Percentiles rank a stretch among this genome's conserved stretches.
Conservation (phyloP, 2,797 vertebrate genomes). For the Pseudocheirus occidentalis region DNA sequence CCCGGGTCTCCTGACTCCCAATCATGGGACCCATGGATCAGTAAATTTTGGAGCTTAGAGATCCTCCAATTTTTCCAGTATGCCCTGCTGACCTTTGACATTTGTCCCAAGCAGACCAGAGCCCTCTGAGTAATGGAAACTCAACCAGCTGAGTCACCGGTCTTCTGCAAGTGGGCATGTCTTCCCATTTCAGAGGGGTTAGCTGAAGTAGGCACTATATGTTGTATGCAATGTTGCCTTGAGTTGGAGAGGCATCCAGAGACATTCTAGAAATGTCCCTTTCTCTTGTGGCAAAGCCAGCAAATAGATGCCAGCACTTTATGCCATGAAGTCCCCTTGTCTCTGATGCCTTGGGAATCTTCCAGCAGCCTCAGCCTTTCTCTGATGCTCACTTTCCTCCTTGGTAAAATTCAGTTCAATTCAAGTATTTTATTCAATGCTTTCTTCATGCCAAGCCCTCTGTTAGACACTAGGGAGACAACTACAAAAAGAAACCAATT, state of each 20-base stretch:
- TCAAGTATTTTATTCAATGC: neutral
- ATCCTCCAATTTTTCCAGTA: neutral
- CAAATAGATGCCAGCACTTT: neutral
- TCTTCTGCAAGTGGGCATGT: slow-evolving; percentile 2
- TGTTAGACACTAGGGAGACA: neutral
- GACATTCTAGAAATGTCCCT: neutral
- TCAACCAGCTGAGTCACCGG: neutral
- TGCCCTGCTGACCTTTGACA: neutral
- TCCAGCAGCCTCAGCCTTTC: neutral
- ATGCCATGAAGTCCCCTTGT: neutral
- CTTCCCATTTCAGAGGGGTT: neutral
- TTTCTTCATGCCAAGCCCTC: neutral
- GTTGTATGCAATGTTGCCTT: neutral
- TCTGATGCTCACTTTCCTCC: neutral
- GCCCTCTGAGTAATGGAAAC: neutral
- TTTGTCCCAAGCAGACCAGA: slow-evolving; percentile 11
- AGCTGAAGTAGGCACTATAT: neutral
- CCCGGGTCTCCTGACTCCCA: neutral
- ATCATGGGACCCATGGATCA: neutral
- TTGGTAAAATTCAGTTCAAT: neutral
- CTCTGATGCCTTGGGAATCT: neutral
- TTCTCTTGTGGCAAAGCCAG: neutral
- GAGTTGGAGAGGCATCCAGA: neutral
- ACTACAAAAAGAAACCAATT: neutral
- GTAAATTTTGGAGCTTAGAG: neutral